Base-by-base conservation (phyloP, 2,888 invertebrate species). In the Alloplasta piceator region DNA sequence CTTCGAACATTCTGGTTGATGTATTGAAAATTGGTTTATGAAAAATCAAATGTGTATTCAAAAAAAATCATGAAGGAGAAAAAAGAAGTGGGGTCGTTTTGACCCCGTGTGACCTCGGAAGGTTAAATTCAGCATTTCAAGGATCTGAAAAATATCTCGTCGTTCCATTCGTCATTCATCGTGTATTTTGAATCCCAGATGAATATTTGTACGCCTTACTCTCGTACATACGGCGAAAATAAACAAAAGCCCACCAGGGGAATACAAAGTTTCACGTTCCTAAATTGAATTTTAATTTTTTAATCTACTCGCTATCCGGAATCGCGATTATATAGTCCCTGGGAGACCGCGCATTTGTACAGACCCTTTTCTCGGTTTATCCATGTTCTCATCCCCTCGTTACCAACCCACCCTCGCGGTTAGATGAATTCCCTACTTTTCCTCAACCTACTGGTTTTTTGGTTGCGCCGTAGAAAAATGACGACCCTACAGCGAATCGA, bases 211-310 rank as follows among this genome's bases (percentile, higher is more conserved):
- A 50, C 50, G n/a, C 55, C 7, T 38, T 41, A 10, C 14, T 5
- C 55, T 36, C 14, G 14, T 41, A 52, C n/a, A 71, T 64, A 55
- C 61, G 48, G 26, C 46, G 63, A 1, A 9, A 14, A 16, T 39
- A 56, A 56, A 71, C 46, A 61, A 72, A 38, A 36, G 48, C 16
- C 26, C n/a, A 3, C 26, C 26, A 3, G 6, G 38, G 41, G 72
- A 68, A 50, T 63, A 16, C 38, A 55, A 75, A 72, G 16, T 67
- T 74, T 76, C 50, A 3, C 26, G 56, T 67, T 67, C 26, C 60
- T 68, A 41, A 80, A 76, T 76, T 63, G 68, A 67, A 76, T 76
- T 80, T 76, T 68, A 76, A 80, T 80, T 73, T 76, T 38, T 72
- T 70, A 75, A 71, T 75, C 72, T 52, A 26, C 26, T 26, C 26